Conservation (phyloP, 2,797 vertebrate genomes). For the Oceanodroma leucorhoa region DNA sequence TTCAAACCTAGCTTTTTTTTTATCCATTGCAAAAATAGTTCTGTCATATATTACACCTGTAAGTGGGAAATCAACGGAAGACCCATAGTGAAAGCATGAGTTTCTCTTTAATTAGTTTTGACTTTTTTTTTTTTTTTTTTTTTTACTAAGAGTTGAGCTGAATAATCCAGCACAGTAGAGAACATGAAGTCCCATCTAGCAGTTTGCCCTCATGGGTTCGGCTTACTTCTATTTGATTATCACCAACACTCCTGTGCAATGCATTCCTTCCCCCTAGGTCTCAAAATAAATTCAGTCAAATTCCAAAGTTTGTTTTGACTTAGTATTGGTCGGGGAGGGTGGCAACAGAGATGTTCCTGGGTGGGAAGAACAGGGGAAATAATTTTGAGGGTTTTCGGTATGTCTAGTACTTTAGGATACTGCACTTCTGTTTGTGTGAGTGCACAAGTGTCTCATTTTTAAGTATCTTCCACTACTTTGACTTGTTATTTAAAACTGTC, state of each 20-base stretch:
- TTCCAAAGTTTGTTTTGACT: background rate
- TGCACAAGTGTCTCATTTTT: background rate
- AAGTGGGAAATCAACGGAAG: background rate
- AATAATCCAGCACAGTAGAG: background rate
- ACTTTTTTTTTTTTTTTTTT: background rate
- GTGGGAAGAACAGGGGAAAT: background rate
- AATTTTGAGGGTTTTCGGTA: background rate
- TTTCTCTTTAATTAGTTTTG: background rate
- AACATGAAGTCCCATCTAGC: background rate
- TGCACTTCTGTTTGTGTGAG: background rate
- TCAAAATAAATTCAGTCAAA: constrained; percentile 34
- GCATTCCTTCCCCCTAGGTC: background rate
- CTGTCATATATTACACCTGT: background rate
- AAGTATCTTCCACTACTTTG: background rate
- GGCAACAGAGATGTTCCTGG: background rate
- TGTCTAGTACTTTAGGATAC: background rate
- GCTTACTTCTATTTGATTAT: background rate
- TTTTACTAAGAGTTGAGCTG: background rate
- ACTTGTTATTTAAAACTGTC: constrained; percentile 46
- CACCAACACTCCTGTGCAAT: constrained; percentile 3
- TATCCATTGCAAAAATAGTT: background rate
- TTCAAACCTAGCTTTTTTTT: background rate
- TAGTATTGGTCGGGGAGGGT: background rate
- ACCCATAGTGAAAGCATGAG: background rate
- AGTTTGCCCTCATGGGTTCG: background rate